These are phyloP conservation scores for Xylocopa sonorina DNA, from an alignment of 1,140 invertebrate genomes.

Conservation along the genomic window DNA sequence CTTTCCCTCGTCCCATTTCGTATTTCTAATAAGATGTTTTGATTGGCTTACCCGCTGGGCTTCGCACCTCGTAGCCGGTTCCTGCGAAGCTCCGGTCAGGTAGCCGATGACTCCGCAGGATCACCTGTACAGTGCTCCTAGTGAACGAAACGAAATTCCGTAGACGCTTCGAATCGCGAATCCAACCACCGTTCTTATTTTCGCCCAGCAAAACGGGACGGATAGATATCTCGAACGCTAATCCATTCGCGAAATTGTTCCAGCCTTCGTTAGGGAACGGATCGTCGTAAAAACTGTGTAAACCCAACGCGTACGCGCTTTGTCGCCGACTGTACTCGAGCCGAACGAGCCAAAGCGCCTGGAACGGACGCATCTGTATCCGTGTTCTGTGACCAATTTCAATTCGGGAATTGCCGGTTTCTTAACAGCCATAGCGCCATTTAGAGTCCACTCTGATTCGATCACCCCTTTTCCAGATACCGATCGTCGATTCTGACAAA, in stretches of 20 bases:
- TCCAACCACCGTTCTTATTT: neutral
- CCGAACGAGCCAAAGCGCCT: neutral
- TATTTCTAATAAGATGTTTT: constrained; percentile 69
- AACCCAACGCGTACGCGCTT: neutral
- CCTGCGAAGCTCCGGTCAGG: constrained; percentile 64
- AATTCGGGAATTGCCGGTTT: constrained; percentile 78
- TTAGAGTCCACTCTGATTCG: constrained; percentile 61
- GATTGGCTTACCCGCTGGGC: constrained; percentile 71
- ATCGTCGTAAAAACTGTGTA: neutral
- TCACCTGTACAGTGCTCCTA: constrained; percentile 33
- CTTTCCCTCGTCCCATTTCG: constrained; percentile 33
- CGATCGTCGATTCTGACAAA: neutral
- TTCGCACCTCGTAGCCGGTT: constrained; percentile 69
- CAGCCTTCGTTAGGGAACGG: no score
- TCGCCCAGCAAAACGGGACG: no score
- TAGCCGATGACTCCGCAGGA: constrained; percentile 76
- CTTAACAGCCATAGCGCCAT: constrained; percentile 68
- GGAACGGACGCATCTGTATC: constrained; percentile 64
- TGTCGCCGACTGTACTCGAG: constrained; percentile 4
- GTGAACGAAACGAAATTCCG: constrained; percentile 63
- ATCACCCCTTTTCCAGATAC: neutral
- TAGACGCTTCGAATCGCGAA: constrained; percentile 46
- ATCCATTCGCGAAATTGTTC: neutral
- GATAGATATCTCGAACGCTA: neutral
- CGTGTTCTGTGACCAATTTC: constrained; percentile 73